Conservation (phyloP, 2,888 invertebrate genomes). For the Drosophila phalerata region DNA sequence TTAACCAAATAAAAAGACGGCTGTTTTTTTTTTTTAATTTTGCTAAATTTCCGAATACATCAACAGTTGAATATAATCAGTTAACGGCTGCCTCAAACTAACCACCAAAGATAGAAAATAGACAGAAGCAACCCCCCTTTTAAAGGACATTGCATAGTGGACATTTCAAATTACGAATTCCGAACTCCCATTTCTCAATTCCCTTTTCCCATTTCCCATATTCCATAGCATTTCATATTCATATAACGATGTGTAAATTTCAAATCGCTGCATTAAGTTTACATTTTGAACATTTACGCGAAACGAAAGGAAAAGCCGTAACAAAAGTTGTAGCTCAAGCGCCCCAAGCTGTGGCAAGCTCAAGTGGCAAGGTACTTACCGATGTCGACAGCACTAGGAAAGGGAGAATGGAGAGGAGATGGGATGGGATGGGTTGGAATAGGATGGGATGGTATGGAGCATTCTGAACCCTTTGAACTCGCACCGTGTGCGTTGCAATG, state of each 20-base stretch:
- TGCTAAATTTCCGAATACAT: neutral
- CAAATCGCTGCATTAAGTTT: constrained; percentile 60
- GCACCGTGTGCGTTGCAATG: constrained; percentile 54
- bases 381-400: constrained; percentile 2
- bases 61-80: neutral
- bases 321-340: constrained; percentile 35
- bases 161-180: neutral
- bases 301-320: constrained; percentile 44
- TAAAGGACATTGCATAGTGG: neutral
- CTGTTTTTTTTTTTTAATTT: too few relatives aligned
- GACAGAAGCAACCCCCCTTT: constrained; percentile 5
- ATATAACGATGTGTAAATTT: constrained; percentile 74
- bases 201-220: neutral
- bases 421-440: neutral
- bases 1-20: too few relatives aligned
- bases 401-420: neutral
- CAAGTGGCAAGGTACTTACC: constrained; percentile 50
- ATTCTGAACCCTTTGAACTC: constrained; percentile 77
- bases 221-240: constrained; percentile 59
- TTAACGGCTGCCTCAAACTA: neutral
- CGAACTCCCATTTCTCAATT: neutral
- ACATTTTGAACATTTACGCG: constrained; percentile 43
- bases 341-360: constrained; percentile 41
- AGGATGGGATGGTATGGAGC: neutral
- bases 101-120: constrained; percentile 9